Evolutionary conservation across 2,797 vertebrate species (phyloP).

Genomic region (Oreochromis grahami): DNA sequence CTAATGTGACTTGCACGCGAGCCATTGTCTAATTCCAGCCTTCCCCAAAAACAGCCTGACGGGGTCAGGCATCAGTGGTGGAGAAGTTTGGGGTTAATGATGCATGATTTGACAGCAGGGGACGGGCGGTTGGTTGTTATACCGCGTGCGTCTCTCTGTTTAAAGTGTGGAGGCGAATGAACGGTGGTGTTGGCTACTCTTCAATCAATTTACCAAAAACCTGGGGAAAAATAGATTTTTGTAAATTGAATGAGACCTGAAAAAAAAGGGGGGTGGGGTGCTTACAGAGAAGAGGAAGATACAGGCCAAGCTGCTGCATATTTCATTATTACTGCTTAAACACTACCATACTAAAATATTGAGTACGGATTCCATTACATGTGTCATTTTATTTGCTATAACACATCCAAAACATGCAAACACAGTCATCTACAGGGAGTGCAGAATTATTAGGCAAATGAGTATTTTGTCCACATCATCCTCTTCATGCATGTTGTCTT

Average conservation of each 20-base stretch:
- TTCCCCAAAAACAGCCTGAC: not conserved
- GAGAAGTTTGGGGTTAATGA: constrained; percentile 39
- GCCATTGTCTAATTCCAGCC: constrained; percentile 3
- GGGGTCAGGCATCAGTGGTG: constrained; percentile 20
- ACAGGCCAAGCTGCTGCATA: not conserved
- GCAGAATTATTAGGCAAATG: no score
- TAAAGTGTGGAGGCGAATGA: not conserved
- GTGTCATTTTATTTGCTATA: not conserved
- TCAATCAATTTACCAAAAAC: not conserved
- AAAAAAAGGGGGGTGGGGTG: not conserved
- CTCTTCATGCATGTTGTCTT: no score
- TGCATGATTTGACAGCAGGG: constrained; percentile 36
- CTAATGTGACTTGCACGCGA: not conserved
- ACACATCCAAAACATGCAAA: not conserved
- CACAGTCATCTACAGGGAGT: no score
- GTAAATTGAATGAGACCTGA: not conserved
- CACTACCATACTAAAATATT: not conserved
- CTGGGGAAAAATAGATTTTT: not conserved
- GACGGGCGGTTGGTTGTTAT: not conserved
- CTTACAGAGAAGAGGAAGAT: not conserved
- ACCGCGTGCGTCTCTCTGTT: not conserved
- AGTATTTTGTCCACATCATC: no score
- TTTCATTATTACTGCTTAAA: not conserved
- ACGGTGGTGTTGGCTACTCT: not conserved
- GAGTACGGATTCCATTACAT: not conserved